Base-by-base conservation (phyloP, 2,113 vertebrate species). In the Corythoichthys intestinalis region DNA sequence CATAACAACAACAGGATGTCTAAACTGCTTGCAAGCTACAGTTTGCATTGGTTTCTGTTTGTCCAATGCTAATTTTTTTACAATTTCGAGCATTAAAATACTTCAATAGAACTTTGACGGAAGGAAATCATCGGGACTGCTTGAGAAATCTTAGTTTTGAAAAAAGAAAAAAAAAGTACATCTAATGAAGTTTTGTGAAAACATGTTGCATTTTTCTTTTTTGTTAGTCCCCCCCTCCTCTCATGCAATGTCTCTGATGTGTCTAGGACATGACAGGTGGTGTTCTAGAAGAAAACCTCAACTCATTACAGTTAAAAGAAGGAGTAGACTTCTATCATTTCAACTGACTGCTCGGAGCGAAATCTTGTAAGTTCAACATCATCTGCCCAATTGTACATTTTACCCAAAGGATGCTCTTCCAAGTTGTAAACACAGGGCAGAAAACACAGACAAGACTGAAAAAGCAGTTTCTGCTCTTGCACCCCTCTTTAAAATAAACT, bases 221-320 rank as follows among this genome's bases (percentile, higher is more conserved):
- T 65, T 65, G 20, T 28, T 28, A 28, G 20, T 28, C 20, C 20
- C 20, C 20, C 20, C 58, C 15, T 68, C 17, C 28, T 57, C 17
- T 9, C 14, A 14, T 12, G 4, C 12, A 37, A 13, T 59, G 11
- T 44, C 66, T 46, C 9, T 50, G 7, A 34, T 47, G 20, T 47
- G 14, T 67, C 37, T 72, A 98, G 96, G 97, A 99, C 85, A 91
- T 99, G 89, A 98, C 96, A 0, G 93, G 86, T 8, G 96, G 96
- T 0, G 88, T 79, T 0, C 91, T 99, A 75, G 97, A 99, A 79
- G 85, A 92, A 67, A 99, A 96, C 83, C 85, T 98, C 71, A 83
- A 65, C 53, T 92, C 66, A 46, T 71, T 93, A 69, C 68, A 78
- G 64, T 73, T 92, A 17, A 85, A 65, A 39, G 97, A 99, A 81